Evolutionary conservation across 92 coral and sea anemone species (phyloP), one percentile per base, ranked within the genome.

Genomic region (Zoanthus solanderi): DNA sequence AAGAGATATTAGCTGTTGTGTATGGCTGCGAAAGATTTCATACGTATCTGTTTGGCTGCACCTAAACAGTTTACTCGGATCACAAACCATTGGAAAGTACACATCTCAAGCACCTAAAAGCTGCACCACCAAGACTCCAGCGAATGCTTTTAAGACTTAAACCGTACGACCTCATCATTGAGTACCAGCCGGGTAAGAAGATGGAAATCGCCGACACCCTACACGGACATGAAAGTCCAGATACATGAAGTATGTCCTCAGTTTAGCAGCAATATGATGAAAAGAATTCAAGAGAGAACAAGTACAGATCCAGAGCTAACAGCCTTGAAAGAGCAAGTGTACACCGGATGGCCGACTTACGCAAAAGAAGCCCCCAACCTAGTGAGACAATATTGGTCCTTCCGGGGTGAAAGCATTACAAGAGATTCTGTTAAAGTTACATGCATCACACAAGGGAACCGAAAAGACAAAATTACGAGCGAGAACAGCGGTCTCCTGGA

Each of bases 41-140:
- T 67, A 87, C 85, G 2, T 82, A 81, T 87, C 75, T 89, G 68
- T 89, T 48, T 47, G 89, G 92, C 37, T 81, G 85, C 32, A 16
- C 60, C 31, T 85, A 86, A 71, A 87, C 78, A 53, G 87, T 87
- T 13, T 73, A 89, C 12, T 57, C 90, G 16, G 92, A 92, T 79
- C 92, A 92, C 78, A 92, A 85, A 68, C 89, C 89, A 3, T 71
- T 89, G 73, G 89, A 92, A 60, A 89, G 89, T 65, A 89, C 77
- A 23, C 23, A 23, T 23, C 23, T 23, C 23, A 23, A 23, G 23
- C 23, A 23, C 23, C 23, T 23, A 23, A 42, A 90, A 89, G 71
- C 86, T 89, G 1, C 86, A 92, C 71, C 94, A 92, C 67, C 65
- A 89, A 83, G 23, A 23, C 23, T 23, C 23, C 23, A 23, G 23